Base-by-base conservation (phyloP, 2,888 invertebrate species). In the Nomada hirtipes region DNA sequence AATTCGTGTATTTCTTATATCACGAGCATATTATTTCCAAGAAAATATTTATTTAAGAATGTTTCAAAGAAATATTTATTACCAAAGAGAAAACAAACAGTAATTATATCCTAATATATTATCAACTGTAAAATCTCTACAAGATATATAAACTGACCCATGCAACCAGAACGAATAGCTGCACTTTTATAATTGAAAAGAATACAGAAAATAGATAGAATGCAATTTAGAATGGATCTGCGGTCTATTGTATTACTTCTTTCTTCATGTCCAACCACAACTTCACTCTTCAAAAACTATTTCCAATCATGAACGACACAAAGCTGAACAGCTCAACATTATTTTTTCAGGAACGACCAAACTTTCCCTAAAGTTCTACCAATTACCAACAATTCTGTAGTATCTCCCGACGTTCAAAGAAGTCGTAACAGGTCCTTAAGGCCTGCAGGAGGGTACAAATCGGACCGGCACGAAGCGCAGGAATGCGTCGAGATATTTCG, bases 401-500 rank as follows among this genome's bases (percentile, higher is more conserved):
- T 65, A 50, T 26, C 50, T 15, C 50, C 26, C 55, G 70, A 20
- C 67, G 52, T 29, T 7, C 52, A 23, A n/a, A 42, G 7, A 13
- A 63, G 82, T 84, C 67, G 75, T 75, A 76, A 85, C 80, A 84
- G 68, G 60, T 75, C 53, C 86, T 74, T 81, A 80, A 88, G 64
- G 55, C 60, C 76, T 67, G 67, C 75, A 86, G 89, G 78, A 76
- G 82, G 73, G 73, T 74, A 83, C 73, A 79, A 88, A 88, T 88
- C 86, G 88, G 76, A 65, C 74, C 61, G 57, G 72, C 74, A 64
- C 85, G 82, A 82, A 80, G 85, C 83, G 79, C 67, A 88, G 88
- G 91, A 91, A 91, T 91, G 90, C 88, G 84, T 85, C 72, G 74
- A 85, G 88, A 88, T 90, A 89, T 89, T 84, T 90, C 87, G 88